Conservation (phyloP, 2,797 vertebrate species). For the Hoplostethus atlanticus region DNA sequence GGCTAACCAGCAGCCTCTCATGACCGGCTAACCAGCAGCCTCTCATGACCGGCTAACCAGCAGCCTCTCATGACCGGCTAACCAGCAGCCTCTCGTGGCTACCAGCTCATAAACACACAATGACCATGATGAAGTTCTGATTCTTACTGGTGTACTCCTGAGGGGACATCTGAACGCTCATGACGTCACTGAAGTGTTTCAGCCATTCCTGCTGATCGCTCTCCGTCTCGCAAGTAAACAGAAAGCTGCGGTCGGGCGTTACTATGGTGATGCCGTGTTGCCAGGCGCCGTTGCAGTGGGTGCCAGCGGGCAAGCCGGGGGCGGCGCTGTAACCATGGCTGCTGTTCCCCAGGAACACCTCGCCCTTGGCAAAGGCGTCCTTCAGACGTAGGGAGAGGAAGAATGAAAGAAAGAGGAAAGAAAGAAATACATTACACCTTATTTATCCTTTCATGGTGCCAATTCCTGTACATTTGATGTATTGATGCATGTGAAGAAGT, state of each 20-base stretch:
- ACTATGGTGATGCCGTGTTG: constrained; percentile 89
- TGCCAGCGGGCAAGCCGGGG: constrained; percentile 82
- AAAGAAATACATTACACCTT: neutral
- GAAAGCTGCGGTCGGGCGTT: constrained; percentile 90
- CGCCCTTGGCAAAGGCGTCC: constrained; percentile 94
- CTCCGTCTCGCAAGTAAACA: constrained; percentile 92
- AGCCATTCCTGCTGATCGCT: constrained; percentile 90
- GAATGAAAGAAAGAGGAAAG: neutral
- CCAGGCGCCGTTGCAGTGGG: constrained; percentile 87
- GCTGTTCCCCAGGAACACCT: constrained; percentile 90
- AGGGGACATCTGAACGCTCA: constrained; percentile 88
- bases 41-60: no score
- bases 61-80: no score
- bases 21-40: no score
- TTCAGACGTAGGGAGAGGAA: constrained; percentile 46
- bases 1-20: no score
- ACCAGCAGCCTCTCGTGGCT: neutral
- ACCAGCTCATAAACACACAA: neutral
- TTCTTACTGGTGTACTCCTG: constrained; percentile 91
- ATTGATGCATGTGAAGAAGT: no score
- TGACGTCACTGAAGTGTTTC: constrained; percentile 81
- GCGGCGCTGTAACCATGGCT: constrained; percentile 85
- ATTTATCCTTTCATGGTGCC: no score
- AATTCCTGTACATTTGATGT: no score
- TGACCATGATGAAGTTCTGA: neutral